Base-by-base conservation (phyloP, 2,113 vertebrate genomes). In the Edolisoma coerulescens region DNA sequence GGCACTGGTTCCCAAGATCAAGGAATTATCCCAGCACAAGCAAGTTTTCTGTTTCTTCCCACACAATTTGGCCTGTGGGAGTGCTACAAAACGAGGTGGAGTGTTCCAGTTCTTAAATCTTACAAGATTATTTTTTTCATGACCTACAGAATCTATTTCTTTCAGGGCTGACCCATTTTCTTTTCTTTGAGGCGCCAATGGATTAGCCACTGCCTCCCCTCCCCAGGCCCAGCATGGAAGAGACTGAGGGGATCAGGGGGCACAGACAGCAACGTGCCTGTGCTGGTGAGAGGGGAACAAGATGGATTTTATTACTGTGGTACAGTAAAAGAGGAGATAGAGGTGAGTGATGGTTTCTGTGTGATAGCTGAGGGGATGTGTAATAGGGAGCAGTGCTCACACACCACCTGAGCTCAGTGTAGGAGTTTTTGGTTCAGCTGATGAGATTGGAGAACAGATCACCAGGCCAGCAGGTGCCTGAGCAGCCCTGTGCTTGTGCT, bases 241-340 rank as follows among this genome's bases (percentile, higher is more conserved):
- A 67, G 76, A 35, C 41, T 94, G 59, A 80, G 60, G 47, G 74
- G 78, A 63, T 63, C 45, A 3, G 30, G 57, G 42, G 53, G 57
- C 42, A 79, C 91, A 60, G 74, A 65, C 23, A 98, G 27, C 63
- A 90, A 97, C 0, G 77, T 96, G 37, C 89, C 98, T 70, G 98
- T 99, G 49, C 93, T 99, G 93, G 99, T 98, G 42, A 98, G 98
- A 96, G 97, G 93, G 82, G 97, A 98, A 61, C 54, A 41, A 30
- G 98, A 99, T 78, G 98, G 98, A 14, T 97, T 98, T 91, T 99
- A 99, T 96, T 98, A 99, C 90, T 49, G 1, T 42, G 98, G 98
- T 33, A 98, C 97, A 54, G 91, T 99, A 45, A 98, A 98, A 92
- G 92, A 98, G 42, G 97, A 98, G 95, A 61, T 98, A 49, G 96